These are phyloP conservation scores for Hetaerina americana DNA, from an alignment of 1,140 invertebrate species.

Conservation along the genomic window DNA sequence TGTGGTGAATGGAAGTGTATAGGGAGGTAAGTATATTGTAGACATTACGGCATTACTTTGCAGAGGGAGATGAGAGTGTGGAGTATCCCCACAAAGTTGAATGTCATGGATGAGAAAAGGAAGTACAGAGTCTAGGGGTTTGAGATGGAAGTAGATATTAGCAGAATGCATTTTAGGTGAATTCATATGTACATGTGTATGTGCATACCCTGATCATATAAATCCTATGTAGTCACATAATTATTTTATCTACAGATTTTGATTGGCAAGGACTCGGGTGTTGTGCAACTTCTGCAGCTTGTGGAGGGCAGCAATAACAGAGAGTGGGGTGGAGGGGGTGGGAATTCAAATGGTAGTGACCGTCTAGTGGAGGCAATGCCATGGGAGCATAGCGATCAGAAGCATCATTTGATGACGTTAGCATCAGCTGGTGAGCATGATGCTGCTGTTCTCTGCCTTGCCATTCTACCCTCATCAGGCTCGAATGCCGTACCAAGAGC, in stretches of 20 bases:
- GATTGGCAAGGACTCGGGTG: conserved; percentile 19
- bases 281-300: conserved; percentile 14
- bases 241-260: conserved; percentile 15
- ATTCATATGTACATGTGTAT: too few species aligned
- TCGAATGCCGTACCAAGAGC: neutral
- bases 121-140: too few species aligned
- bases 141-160: too few species aligned
- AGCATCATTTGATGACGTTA: conserved; percentile 12
- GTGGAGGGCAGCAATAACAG: conserved; percentile 11
- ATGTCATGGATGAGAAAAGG: too few species aligned
- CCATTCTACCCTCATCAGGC: conserved; percentile 14
- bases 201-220: too few species aligned
- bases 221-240: too few species aligned
- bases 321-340: neutral
- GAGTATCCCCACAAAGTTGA: too few species aligned
- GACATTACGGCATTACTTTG: too few species aligned
- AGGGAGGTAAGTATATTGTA: too few species aligned
- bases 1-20: too few species aligned
- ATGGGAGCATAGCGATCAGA: conserved; percentile 8
- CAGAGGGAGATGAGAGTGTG: too few species aligned
- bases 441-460: conserved; percentile 15
- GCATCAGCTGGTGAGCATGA: conserved; percentile 18
- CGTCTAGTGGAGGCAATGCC: neutral
- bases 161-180: too few species aligned
- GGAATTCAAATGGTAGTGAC: neutral